These are phyloP conservation scores for Tenthredo livida DNA, from an alignment of 2,888 invertebrate species.

Conservation along the genomic window DNA sequence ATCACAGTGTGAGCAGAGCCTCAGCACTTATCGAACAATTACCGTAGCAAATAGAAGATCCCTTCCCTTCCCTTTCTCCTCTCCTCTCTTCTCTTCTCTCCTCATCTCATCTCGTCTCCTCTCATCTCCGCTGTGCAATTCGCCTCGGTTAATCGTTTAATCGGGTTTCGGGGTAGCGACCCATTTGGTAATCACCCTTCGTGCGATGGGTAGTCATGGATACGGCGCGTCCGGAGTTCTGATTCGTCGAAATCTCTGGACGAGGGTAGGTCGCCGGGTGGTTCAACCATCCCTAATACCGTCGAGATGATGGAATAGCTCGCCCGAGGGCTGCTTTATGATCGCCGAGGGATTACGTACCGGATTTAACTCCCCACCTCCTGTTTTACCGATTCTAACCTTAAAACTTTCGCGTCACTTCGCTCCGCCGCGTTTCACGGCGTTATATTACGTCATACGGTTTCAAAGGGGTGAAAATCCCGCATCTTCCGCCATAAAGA, in stretches of 20 bases:
- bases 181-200: conserved; percentile 76
- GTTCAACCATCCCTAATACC: conserved; percentile 49
- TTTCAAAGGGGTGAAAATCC: neutral
- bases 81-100: neutral
- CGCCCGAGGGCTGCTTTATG: conserved; percentile 49
- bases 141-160: conserved; percentile 75
- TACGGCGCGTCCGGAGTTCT: conserved; percentile 66
- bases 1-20: conserved; percentile 19
- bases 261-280: conserved; percentile 55
- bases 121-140: conserved; percentile 53
- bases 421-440: neutral
- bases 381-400: neutral
- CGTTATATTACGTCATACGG: neutral
- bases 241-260: conserved; percentile 63
- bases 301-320: conserved; percentile 53
- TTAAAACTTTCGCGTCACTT: conserved; percentile 30
- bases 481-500: neutral
- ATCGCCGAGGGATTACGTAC: conserved; percentile 45
- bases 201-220: conserved; percentile 72
- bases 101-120: conserved; percentile 31
- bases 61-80: conserved; percentile 40
- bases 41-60: conserved; percentile 74
- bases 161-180: conserved; percentile 71
- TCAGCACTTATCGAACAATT: conserved; percentile 76
- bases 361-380: conserved; percentile 42